phyloP scores from a whole-genome alignment of 2,888 invertebrate species.

The Arge pagana region DNA sequence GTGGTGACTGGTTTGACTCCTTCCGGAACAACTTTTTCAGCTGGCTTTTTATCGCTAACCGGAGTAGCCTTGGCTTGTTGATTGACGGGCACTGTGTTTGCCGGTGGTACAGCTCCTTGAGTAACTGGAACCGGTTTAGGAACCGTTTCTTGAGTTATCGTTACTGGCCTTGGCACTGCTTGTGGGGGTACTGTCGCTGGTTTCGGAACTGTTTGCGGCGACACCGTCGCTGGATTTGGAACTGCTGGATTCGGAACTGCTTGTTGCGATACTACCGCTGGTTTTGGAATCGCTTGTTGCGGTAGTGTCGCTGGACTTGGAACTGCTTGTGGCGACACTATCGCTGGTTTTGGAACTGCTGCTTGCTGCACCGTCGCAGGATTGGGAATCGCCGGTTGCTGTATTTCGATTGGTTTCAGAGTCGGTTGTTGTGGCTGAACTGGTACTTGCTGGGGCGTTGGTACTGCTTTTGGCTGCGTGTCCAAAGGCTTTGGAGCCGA shows the following conservation, averaged over 20 bases:
- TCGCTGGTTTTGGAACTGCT: constrained; percentile 38
- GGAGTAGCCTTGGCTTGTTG: constrained; percentile 38
- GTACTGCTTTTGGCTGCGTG: no score
- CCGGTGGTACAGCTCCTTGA: constrained; percentile 29
- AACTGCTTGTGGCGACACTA: no score
- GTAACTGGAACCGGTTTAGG: constrained; percentile 21
- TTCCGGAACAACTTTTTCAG: no score
- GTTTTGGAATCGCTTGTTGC: constrained; percentile 35
- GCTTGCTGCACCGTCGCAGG: constrained; percentile 36
- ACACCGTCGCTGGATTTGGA: constrained; percentile 16
- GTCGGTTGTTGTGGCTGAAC: constrained; percentile 37
- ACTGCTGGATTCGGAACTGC: constrained; percentile 21
- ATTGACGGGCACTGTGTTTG: constrained; percentile 34
- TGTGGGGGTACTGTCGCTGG: constrained; percentile 28
- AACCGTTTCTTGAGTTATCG: constrained; percentile 2
- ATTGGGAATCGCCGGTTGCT: constrained; percentile 30
- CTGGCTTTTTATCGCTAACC: no score
- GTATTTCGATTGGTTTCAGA: constrained; percentile 28
- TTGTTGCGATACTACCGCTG: constrained; percentile 25
- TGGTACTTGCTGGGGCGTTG: no score
- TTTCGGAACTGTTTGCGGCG: not conserved
- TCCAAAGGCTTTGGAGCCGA: no score
- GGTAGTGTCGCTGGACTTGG: constrained; percentile 41
- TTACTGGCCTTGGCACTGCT: constrained; percentile 32
- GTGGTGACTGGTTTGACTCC: no score